Percentiles rank a stretch among this genome's conserved stretches.
These are phyloP conservation scores for Trachelus tabidus DNA, from an alignment of 2,888 invertebrate species.

Conservation along the genomic window DNA sequence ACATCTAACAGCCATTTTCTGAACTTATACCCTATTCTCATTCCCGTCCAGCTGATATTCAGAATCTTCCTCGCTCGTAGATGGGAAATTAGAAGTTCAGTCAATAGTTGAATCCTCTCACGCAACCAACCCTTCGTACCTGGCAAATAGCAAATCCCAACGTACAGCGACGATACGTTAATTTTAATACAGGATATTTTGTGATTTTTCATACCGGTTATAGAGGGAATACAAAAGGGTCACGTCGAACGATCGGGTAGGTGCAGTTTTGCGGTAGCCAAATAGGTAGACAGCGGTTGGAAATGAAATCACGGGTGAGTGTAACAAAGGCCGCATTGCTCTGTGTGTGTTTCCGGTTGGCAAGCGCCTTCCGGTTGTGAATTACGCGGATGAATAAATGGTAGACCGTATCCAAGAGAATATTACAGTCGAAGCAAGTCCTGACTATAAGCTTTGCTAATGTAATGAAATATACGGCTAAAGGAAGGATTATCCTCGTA, in stretches of 20 bases:
- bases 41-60: background rate
- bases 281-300: background rate
- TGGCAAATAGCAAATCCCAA: background rate
- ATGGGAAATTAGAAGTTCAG: background rate
- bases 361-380: conserved; percentile 64
- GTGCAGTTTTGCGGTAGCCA: background rate
- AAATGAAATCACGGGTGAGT: conserved; percentile 6
- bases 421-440: conserved; percentile 30
- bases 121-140: background rate
- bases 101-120: background rate
- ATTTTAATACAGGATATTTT: background rate
- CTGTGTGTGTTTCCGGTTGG: conserved; percentile 62
- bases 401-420: conserved; percentile 31
- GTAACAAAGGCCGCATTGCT: conserved; percentile 59
- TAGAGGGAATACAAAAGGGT: background rate
- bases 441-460: conserved; percentile 48
- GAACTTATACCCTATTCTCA: background rate
- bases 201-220: background rate
- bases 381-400: conserved; percentile 64
- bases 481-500: conserved; percentile 53
- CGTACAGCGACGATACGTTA: background rate
- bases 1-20: background rate
- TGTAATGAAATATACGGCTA: conserved; percentile 61
- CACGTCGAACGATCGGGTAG: background rate
- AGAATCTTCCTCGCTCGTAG: background rate